Conservation (phyloP, 2,888 invertebrate genomes). For the Heliconius aoede region DNA sequence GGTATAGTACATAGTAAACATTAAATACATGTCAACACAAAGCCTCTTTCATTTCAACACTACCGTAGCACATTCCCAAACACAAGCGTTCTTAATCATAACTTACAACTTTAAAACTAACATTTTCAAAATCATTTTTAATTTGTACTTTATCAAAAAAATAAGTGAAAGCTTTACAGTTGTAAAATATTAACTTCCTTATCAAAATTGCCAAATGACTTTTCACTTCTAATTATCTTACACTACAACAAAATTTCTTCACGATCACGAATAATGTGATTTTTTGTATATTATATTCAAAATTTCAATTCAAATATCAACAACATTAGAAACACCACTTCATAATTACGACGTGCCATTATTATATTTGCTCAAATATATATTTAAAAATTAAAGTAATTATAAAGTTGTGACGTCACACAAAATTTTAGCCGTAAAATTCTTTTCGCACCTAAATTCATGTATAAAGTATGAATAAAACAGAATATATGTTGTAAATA, state of each 20-base stretch:
- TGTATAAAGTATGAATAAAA: constrained; percentile 39
- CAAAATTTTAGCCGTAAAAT: constrained; percentile 30
- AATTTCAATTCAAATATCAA: constrained; percentile 23
- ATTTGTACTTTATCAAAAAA: not conserved
- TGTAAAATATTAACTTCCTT: not conserved
- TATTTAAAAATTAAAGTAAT: constrained; percentile 43
- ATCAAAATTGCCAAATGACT: not conserved
- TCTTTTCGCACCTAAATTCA: constrained; percentile 41
- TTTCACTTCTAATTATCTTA: constrained; percentile 1
- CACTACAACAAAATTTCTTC: constrained; percentile 13
- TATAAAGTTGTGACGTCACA: constrained; percentile 28
- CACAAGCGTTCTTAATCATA: constrained; percentile 3
- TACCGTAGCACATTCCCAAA: constrained; percentile 29
- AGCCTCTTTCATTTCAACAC: constrained; percentile 80
- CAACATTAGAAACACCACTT: constrained; percentile 18
- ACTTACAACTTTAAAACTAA: not conserved
- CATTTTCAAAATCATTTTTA: not conserved
- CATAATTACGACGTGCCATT: constrained; percentile 44
- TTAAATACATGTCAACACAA: constrained; percentile 83
- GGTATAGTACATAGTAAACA: constrained; percentile 80
- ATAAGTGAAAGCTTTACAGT: not conserved
- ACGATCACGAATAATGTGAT: constrained; percentile 21
- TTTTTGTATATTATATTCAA: constrained; percentile 17
- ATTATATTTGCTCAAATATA: constrained; percentile 49
- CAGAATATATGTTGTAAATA: constrained; percentile 61